phyloP scores from a whole-genome alignment of 2,888 invertebrate species.

The Anoncus sp. region DNA sequence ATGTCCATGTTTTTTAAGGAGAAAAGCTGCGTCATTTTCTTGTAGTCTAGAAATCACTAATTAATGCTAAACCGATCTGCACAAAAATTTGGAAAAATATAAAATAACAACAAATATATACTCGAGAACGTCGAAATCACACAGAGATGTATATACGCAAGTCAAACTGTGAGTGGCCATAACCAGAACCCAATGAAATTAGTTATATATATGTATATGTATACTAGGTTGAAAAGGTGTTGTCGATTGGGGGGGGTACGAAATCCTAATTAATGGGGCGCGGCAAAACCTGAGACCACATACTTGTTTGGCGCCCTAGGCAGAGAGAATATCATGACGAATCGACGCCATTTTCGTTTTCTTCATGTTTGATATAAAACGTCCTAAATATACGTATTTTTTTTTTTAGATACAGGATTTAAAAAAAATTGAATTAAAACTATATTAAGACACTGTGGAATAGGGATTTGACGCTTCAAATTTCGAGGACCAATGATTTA shows the following conservation, averaged over 20 bases:
- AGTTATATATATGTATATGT: slow-evolving; percentile 62
- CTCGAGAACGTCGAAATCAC: background rate
- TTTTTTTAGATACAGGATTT: background rate
- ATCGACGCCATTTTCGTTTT: background rate
- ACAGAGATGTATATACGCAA: background rate
- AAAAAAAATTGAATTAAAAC: background rate
- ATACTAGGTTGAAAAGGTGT: slow-evolving; percentile 67
- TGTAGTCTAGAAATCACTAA: too few species aligned
- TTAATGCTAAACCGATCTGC: too few species aligned
- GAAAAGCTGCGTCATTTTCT: too few species aligned
- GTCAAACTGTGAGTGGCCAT: slow-evolving; percentile 76
- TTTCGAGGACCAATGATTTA: background rate
- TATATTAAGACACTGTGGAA: background rate
- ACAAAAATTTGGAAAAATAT: too few species aligned
- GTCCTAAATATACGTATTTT: background rate
- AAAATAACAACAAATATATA: too few species aligned
- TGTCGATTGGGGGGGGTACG: slow-evolving; percentile 9
- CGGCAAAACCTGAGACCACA: slow-evolving; percentile 32
- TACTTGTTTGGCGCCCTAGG: slow-evolving; percentile 4
- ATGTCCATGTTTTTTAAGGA: too few species aligned
- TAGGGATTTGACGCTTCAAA: background rate
- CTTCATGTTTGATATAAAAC: background rate
- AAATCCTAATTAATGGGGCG: slow-evolving; percentile 54
- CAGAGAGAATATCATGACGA: background rate
- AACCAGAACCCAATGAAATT: slow-evolving; percentile 73